phyloP scores from a whole-genome alignment of 2,113 vertebrate species.

The Setophaga petechia region DNA sequence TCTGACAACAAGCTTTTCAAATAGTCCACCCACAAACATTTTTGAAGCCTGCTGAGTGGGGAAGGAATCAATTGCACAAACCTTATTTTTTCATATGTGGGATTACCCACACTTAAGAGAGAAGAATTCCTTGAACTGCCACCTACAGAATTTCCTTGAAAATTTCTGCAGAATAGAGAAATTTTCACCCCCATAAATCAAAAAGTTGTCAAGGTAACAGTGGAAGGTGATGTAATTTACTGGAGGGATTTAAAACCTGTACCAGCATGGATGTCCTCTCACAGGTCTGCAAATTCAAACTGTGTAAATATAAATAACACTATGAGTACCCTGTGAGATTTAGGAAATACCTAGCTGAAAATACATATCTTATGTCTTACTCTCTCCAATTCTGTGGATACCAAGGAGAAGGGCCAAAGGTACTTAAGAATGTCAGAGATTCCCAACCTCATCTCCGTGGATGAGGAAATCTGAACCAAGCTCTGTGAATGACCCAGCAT shows the following conservation, averaged over 20 bases:
- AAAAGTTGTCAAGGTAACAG: background rate
- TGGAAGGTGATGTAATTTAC: background rate
- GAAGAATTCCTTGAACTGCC: conserved; percentile 44
- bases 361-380: background rate
- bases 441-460: background rate
- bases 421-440: background rate
- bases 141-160: conserved; percentile 29
- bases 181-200: background rate
- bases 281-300: background rate
- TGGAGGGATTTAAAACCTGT: background rate
- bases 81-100: background rate
- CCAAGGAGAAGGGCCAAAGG: background rate
- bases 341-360: background rate
- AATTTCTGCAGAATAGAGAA: background rate
- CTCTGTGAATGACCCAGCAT: background rate
- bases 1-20: conserved; percentile 38
- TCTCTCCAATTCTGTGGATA: background rate
- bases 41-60: background rate
- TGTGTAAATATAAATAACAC: background rate
- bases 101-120: conserved; percentile 3
- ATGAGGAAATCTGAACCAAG: background rate
- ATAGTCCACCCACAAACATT: conserved; percentile 34
- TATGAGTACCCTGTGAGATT: background rate
- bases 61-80: conserved; percentile 33
- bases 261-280: background rate